phyloP scores from a whole-genome alignment of 1,140 invertebrate species.

The Acromyrmex echinatior region DNA sequence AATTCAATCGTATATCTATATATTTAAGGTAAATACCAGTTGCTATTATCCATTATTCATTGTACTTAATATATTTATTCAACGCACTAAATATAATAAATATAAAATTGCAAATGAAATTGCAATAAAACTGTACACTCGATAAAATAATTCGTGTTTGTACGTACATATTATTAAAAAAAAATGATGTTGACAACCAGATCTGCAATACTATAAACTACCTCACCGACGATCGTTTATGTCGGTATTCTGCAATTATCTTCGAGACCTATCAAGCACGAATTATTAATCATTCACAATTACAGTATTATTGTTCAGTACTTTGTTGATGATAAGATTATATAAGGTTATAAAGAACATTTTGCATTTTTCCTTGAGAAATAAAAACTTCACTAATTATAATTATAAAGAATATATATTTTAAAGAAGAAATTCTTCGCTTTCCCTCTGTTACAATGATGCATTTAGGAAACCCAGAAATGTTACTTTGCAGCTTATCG shows the following conservation, averaged over 20 bases:
- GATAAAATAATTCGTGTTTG: not conserved
- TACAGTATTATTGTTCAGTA: not conserved
- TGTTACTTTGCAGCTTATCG: not conserved
- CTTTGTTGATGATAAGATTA: not conserved
- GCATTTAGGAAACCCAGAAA: not conserved
- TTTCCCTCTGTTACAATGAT: not conserved
- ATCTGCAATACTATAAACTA: not conserved
- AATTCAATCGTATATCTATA: not conserved
- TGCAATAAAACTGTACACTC: not conserved
- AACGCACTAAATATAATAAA: not conserved
- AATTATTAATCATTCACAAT: not conserved
- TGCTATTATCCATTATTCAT: not conserved
- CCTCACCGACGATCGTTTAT: constrained; percentile 13
- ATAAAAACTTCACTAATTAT: not conserved
- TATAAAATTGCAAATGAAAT: not conserved
- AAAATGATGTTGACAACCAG: too few relatives aligned
- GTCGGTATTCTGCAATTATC: constrained; percentile 11
- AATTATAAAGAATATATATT: not conserved
- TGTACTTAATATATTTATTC: not conserved
- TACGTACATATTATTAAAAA: too few relatives aligned
- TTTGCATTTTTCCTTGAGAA: not conserved
- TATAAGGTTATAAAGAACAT: not conserved
- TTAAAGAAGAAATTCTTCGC: not conserved
- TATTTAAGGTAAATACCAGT: not conserved
- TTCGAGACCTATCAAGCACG: too few relatives aligned